Conservation (phyloP, 2,113 vertebrate species). For the Rhinoptilus africanus region DNA sequence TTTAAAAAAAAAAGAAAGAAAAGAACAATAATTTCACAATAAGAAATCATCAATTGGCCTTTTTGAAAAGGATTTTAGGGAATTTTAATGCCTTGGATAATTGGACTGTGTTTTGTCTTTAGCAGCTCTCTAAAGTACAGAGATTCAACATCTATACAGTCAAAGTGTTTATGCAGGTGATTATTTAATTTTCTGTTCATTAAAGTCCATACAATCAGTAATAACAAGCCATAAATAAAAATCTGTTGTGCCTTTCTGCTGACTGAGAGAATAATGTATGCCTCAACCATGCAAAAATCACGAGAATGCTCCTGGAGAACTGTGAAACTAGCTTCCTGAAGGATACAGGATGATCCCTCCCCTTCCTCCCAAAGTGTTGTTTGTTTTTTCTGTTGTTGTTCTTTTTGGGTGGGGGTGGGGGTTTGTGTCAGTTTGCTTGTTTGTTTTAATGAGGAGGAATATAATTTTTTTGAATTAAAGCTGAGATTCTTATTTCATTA, state of each 20-base stretch:
- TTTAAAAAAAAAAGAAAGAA: background rate
- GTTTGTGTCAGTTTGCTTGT: background rate
- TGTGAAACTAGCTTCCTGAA: background rate
- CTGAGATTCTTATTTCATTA: background rate
- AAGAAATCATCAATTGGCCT: background rate
- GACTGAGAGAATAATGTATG: background rate
- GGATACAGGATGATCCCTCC: background rate
- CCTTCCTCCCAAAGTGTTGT: fast-evolving
- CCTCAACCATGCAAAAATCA: background rate
- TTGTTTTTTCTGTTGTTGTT: background rate
- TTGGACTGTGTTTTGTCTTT: background rate
- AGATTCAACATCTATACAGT: background rate
- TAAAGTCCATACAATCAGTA: background rate
- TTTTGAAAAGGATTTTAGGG: background rate
- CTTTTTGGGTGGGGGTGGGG: too few relatives aligned
- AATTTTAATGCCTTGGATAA: background rate
- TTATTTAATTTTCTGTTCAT: background rate
- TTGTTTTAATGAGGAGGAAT: background rate
- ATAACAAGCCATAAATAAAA: background rate
- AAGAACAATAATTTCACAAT: background rate
- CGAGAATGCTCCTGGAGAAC: background rate
- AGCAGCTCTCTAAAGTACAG: background rate
- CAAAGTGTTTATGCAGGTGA: background rate
- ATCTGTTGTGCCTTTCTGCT: background rate
- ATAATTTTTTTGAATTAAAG: background rate